phyloP scores from a whole-genome alignment of 2,888 invertebrate species.

The Sesamia inferens region DNA sequence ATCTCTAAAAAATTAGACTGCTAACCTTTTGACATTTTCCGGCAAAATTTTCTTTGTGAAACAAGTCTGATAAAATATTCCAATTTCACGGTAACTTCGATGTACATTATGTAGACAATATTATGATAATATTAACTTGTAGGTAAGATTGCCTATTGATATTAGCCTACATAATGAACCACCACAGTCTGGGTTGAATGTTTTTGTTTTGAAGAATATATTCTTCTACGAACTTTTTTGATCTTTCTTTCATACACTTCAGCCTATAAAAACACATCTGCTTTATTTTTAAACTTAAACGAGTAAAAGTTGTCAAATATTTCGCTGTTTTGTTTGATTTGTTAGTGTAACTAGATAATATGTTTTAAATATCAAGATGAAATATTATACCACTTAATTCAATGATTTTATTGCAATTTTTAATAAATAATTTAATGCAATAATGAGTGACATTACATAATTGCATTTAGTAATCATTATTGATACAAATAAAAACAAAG shows the following conservation, averaged over 20 bases:
- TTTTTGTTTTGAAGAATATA: not conserved
- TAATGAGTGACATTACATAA: not conserved
- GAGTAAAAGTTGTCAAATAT: not conserved
- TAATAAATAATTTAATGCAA: not conserved
- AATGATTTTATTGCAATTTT: not conserved
- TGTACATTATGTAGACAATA: conserved; percentile 77
- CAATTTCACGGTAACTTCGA: conserved; percentile 49
- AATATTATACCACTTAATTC: not conserved
- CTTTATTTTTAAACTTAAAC: not conserved
- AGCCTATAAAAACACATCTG: conserved; percentile 18
- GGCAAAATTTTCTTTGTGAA: conserved; percentile 30
- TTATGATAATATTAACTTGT: conserved; percentile 72
- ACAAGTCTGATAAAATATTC: conserved; percentile 31
- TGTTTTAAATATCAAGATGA: too few species aligned
- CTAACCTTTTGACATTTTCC: not conserved
- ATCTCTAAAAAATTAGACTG: not conserved
- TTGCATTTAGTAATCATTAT: not conserved
- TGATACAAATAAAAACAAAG: not conserved
- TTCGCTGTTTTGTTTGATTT: not conserved
- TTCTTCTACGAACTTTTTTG: not conserved
- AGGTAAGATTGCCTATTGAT: conserved; percentile 53
- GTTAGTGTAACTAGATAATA: not conserved
- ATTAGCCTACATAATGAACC: conserved; percentile 21
- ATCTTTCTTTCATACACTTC: not conserved
- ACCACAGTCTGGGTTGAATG: not conserved